Conservation (phyloP, 1,140 invertebrate species). For the Drosophila persimilis region DNA sequence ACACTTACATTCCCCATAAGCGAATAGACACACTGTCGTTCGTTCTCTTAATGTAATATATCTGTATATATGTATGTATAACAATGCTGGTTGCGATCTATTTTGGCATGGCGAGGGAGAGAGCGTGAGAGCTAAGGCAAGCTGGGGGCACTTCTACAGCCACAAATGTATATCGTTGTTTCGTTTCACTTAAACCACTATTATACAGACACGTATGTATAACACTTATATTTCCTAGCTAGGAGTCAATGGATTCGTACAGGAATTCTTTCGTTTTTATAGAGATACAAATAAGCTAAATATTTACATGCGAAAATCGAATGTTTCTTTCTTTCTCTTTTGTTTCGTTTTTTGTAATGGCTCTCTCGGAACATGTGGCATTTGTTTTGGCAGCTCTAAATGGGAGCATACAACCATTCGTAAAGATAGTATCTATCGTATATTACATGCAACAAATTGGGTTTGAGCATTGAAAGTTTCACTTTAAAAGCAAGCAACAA, state of each 20-base stretch:
- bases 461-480: conserved; percentile 74
- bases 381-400: conserved; percentile 2
- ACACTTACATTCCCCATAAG: no score
- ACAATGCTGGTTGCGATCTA: no score
- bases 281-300: conserved; percentile 17
- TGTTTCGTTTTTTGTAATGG: conserved; percentile 3
- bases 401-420: conserved; percentile 3
- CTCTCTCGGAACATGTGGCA: conserved; percentile 6
- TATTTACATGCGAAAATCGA: conserved; percentile 50
- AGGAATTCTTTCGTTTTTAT: conserved; percentile 8
- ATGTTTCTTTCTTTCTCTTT: conserved; percentile 18
- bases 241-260: background rate
- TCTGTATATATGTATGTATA: no score
- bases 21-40: no score
- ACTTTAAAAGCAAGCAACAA: conserved; percentile 66
- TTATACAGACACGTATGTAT: no score
- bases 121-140: no score
- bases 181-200: no score
- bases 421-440: conserved; percentile 6
- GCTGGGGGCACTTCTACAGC: no score
- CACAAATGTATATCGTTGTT: no score
- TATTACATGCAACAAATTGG: conserved; percentile 22
- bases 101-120: no score
- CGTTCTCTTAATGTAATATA: no score
- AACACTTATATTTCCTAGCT: no score